A percentile compares a stretch with the other conserved stretches of the same genome.
Conservation (phyloP, 2,113 vertebrate genomes). For the Lontra canadensis region DNA sequence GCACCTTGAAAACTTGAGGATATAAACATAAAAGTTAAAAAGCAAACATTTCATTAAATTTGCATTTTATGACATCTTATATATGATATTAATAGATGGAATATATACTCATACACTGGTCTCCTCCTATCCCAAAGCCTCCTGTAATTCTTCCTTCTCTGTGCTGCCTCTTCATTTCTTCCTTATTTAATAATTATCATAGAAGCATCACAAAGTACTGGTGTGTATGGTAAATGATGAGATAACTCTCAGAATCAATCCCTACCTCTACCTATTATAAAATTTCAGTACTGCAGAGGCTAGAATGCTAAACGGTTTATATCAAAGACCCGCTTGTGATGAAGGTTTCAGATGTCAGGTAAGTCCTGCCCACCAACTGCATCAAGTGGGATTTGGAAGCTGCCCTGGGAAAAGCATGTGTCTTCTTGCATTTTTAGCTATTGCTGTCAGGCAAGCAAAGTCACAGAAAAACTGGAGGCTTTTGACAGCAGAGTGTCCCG, state of each 20-base stretch:
- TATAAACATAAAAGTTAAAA: neutral
- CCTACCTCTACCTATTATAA: neutral
- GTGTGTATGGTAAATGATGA: neutral
- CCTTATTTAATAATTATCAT: neutral
- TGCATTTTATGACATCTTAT: neutral
- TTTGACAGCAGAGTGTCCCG: neutral
- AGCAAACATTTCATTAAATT: neutral
- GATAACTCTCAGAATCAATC: neutral
- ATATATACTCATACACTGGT: neutral
- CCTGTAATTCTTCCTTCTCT: neutral
- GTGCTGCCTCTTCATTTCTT: neutral
- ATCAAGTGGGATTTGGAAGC: neutral
- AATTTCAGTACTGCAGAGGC: neutral
- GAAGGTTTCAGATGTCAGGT: neutral
- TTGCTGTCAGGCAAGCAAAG: neutral
- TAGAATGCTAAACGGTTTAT: neutral
- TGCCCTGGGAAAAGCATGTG: neutral
- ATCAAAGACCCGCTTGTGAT: neutral
- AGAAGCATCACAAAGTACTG: neutral
- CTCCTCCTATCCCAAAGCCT: neutral
- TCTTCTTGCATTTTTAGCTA: neutral
- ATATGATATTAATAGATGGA: neutral
- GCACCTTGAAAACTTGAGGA: neutral
- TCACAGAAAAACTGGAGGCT: neutral
- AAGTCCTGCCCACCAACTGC: neutral